Evolutionary conservation across 1,140 invertebrate species (phyloP), one percentile per base, ranked within the genome.

Genomic region (Amyelois transitella): DNA sequence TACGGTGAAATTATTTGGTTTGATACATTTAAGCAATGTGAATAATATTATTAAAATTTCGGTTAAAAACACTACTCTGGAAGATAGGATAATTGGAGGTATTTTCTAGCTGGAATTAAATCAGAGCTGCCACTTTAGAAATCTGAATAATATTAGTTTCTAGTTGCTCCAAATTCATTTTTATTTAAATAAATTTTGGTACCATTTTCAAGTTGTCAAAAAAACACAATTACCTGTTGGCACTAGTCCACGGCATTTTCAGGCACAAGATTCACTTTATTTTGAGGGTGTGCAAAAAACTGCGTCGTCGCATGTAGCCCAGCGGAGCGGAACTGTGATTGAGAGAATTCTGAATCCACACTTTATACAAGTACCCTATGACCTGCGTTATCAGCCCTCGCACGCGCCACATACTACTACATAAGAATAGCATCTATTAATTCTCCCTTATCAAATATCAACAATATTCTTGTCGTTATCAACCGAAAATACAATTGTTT

Each of bases 191-290:
- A n/a, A n/a, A n/a, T n/a, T n/a, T n/a, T n/a, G n/a, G n/a, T n/a
- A n/a, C n/a, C n/a, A n/a, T n/a, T n/a, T n/a, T n/a, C n/a, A n/a
- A n/a, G n/a, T n/a, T n/a, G n/a, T n/a, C n/a, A 38, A 38, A 10
- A 6, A 6, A 38, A 14, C 32, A 38, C 32, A 38, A 32, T 58
- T 74, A 88, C 85, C 85, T 88, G 80, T 88, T 88, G 43, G 74
- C 76, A 58, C 82, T 86, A 28, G 85, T 81, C 85, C 85, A 88
- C 66, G 85, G 85, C 85, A 88, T 88, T 69, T 69, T 81, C 44
- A 25, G 55, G 51, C 28, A 52, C 63, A 51, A 62, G 60, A 57
- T 64, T 83, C 76, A 87, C 72, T 85, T 88, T 66, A 84, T 84
- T 81, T 84, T 85, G 44, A 85, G 64, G n/a, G 77, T 78, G 60